Evolutionary conservation across 2,888 invertebrate genomes (phyloP), one percentile per base, ranked within the genome.

Genomic region (Lapara coniferarum): DNA sequence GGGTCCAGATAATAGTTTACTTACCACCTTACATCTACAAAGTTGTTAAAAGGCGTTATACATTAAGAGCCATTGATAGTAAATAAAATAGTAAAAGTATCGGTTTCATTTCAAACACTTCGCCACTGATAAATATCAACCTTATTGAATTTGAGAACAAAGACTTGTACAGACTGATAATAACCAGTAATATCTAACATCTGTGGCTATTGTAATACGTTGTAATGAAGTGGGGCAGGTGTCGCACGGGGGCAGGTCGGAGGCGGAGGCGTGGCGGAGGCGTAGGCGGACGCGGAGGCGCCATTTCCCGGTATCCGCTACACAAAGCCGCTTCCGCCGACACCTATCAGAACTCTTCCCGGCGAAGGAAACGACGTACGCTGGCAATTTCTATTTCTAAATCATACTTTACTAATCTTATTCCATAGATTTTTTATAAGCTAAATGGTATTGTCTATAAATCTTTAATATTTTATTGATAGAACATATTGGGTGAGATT

Each of bases 271-370:
- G 25, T 1, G 68, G 56, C 51, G 66, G 58, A 13, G 55, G 46
- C 46, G 69, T 53, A 55, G 12, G 67, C 49, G 70, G 53, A 16
- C 16, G 53, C 67, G 63, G 70, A 67, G n/a, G 63, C 55, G 67
- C 55, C 67, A 55, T 70, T 46, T 49, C 67, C 63, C 16, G 30
- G 19, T 55, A 55, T 55, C 19, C 55, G 30, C 57, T 25, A 63
- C 66, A 68, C 67, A 66, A 70, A 66, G 66, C 56, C 19, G 19
- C 49, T 12, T 63, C 63, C 49, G 46, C 10, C 55, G 57, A 46
- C 63, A 46, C 63, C 19, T 63, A 63, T 63, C 63, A 19, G 63
- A 63, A 63, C 63, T 13, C 19, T 46, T 57, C 57, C 6, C 63
- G 63, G 46, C 19, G 10, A 63, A 63, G 63, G 63, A 63, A 49